A percentile compares a stretch with the other conserved stretches of the same genome.
Conservation (phyloP, 2,888 invertebrate genomes). For the Drosophila imparisetae region DNA sequence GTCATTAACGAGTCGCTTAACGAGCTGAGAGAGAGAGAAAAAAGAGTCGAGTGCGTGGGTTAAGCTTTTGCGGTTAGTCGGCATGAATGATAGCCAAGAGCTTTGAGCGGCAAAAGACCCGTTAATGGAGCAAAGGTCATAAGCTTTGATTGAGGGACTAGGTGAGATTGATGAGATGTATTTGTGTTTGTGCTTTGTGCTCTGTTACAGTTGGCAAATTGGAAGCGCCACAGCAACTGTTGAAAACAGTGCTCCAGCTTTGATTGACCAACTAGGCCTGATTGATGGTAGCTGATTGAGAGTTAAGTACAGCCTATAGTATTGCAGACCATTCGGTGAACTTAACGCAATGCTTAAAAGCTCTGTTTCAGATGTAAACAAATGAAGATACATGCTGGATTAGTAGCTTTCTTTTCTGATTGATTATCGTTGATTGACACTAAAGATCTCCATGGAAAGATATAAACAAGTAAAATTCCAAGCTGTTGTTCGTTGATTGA, state of each 20-base stretch:
- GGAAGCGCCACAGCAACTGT: background rate
- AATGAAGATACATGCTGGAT: background rate
- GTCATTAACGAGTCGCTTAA: slow-evolving; percentile 76
- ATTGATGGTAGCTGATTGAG: slow-evolving; percentile 22
- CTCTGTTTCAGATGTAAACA: background rate
- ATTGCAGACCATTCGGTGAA: background rate
- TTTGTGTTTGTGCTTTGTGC: background rate
- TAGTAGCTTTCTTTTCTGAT: background rate
- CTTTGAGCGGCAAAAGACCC: slow-evolving; percentile 43
- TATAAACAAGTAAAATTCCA: background rate
- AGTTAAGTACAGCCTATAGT: background rate
- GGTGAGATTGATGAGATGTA: slow-evolving; percentile 41
- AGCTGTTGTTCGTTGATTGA: background rate
- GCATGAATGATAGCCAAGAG: slow-evolving; percentile 40
- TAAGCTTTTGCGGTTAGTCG: slow-evolving; percentile 52
- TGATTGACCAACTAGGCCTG: slow-evolving; percentile 13
- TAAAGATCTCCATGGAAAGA: background rate
- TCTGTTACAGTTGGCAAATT: background rate
- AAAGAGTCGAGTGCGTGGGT: slow-evolving; percentile 32
- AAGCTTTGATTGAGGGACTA: slow-evolving; percentile 41
- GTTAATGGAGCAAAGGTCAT: slow-evolving; percentile 42
- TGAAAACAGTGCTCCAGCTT: background rate
- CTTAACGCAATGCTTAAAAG: background rate
- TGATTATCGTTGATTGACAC: background rate
- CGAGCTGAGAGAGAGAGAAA: slow-evolving; percentile 10